Evolutionary conservation across 2,888 invertebrate species (phyloP).

Genomic region (Pocota personata): DNA sequence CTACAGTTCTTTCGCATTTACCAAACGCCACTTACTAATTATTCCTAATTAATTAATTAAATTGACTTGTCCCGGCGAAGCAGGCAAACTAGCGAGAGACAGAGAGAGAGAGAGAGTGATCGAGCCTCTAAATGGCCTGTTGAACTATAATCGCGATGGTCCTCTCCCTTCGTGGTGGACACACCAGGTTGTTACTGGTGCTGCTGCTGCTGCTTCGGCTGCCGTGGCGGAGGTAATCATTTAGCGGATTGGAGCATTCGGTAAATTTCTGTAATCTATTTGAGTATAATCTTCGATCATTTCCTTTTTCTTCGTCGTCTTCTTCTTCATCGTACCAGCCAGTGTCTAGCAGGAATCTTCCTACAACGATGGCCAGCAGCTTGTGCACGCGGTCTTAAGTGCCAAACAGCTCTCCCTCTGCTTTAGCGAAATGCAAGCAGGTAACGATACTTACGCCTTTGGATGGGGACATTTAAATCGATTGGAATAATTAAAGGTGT

Average conservation of each 20-base stretch:
- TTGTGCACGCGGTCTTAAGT: conserved; percentile 42
- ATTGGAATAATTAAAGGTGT: conserved; percentile 74
- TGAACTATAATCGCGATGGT: conserved; percentile 44
- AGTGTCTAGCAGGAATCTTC: conserved; percentile 29
- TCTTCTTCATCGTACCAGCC: conserved; percentile 30
- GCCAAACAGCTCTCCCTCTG: conserved; percentile 11
- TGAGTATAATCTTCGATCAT: conserved; percentile 73
- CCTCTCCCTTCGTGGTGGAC: conserved; percentile 10
- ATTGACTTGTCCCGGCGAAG: conserved; percentile 70
- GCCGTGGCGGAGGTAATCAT: conserved; percentile 68
- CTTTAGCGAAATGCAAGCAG: conserved; percentile 21
- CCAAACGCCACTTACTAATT: conserved; percentile 74
- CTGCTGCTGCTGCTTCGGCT: conserved; percentile 23
- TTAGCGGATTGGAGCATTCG: conserved; percentile 73
- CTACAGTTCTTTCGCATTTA: conserved; percentile 70
- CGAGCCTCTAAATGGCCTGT: conserved; percentile 53
- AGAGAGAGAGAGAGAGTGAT: conserved; percentile 1
- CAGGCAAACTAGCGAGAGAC: not conserved
- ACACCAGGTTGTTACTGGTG: not conserved
- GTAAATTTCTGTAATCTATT: conserved; percentile 73
- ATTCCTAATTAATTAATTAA: conserved; percentile 74
- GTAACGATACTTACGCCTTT: conserved; percentile 63
- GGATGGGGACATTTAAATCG: conserved; percentile 70
- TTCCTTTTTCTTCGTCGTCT: conserved; percentile 60
- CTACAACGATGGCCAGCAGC: conserved; percentile 17